phyloP scores from a whole-genome alignment of 2,888 invertebrate species.

The Nymphalis polychloros region DNA sequence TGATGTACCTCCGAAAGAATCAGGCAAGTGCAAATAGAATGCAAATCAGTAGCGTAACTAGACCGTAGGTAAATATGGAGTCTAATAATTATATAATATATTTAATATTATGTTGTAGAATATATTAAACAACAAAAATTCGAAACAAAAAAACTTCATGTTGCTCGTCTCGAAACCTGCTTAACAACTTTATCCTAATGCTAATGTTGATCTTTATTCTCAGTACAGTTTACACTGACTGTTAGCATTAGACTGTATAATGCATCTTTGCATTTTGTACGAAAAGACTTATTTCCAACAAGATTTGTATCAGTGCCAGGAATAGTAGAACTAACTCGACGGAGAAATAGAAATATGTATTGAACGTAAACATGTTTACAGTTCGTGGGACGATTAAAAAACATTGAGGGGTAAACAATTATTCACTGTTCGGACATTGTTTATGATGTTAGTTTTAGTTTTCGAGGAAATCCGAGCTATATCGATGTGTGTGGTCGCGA shows the following conservation, averaged over 20 bases:
- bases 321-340: slow-evolving; percentile 52
- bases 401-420: slow-evolving; percentile 59
- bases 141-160: slow-evolving; percentile 1
- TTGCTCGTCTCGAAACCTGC: slow-evolving; percentile 29
- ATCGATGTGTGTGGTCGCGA: slow-evolving; percentile 13
- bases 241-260: slow-evolving; percentile 47
- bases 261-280: slow-evolving; percentile 46
- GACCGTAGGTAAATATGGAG: no score
- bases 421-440: slow-evolving; percentile 46
- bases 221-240: slow-evolving; percentile 35
- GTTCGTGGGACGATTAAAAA: slow-evolving; percentile 66
- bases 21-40: no score
- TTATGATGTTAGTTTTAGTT: slow-evolving; percentile 5
- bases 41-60: no score
- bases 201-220: slow-evolving; percentile 36
- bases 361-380: slow-evolving; percentile 78
- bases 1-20: no score
- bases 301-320: slow-evolving; percentile 54
- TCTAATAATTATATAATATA: no score
- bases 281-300: slow-evolving; percentile 52
- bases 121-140: neutral
- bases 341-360: slow-evolving; percentile 68
- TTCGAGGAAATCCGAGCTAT: slow-evolving; percentile 13
- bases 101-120: neutral
- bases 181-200: slow-evolving; percentile 38